phyloP scores from a whole-genome alignment of 1,140 invertebrate species.

The Steinernema feltiae region DNA sequence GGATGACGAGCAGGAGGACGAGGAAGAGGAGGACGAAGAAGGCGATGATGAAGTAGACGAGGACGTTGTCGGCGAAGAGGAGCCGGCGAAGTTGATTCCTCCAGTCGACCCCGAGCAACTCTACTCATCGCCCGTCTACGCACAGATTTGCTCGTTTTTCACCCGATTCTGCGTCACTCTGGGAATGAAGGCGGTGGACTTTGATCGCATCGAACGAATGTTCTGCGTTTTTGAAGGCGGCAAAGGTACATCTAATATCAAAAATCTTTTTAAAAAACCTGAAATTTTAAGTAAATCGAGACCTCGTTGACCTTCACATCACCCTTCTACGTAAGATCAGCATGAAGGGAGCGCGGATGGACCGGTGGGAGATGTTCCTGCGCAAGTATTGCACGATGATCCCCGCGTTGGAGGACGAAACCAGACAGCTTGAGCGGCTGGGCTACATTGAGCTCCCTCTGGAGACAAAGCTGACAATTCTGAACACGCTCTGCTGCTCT shows the following conservation, averaged over 20 bases:
- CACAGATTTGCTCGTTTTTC: constrained; percentile 1
- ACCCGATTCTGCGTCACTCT: constrained; percentile 3
- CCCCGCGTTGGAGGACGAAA: constrained; percentile 73
- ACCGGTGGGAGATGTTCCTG: constrained; percentile 81
- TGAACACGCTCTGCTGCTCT: constrained; percentile 82
- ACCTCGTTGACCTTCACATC: constrained; percentile 76
- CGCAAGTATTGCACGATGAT: constrained; percentile 65
- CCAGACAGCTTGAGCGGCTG: constrained; percentile 89
- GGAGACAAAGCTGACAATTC: constrained; percentile 75
- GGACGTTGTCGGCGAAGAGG: constrained; percentile 16
- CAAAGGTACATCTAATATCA: not conserved
- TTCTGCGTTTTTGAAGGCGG: not conserved
- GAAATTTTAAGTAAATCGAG: constrained; percentile 69
- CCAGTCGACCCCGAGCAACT: not conserved
- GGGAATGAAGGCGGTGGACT: not conserved
- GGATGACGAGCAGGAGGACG: constrained; percentile 40
- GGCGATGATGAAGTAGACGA: constrained; percentile 27
- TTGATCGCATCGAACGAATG: not conserved
- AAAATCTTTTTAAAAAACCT: not conserved
- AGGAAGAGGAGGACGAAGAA: constrained; percentile 31
- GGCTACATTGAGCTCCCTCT: constrained; percentile 85
- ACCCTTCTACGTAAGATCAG: constrained; percentile 76
- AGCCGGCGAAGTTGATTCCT: not conserved
- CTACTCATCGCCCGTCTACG: not conserved
- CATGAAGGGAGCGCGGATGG: constrained; percentile 73